Evolutionary conservation across 35 echinoderm and acorn worm species (phyloP), one percentile per base, ranked within the genome.

Genomic region (Anneissia japonica): DNA sequence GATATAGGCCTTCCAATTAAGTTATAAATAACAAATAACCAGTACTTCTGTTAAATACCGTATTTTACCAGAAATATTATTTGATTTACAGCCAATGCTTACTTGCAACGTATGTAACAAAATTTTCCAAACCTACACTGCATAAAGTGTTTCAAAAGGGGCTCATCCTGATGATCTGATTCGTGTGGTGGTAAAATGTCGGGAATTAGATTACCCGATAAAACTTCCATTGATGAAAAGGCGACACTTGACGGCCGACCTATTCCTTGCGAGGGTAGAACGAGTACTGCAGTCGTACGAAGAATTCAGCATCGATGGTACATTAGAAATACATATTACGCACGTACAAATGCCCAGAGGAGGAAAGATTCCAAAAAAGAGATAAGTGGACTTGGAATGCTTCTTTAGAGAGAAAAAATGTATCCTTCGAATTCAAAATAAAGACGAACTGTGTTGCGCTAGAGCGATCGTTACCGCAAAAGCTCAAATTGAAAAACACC

Each of bases 391-490:
- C 6, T 16, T 35, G 36, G 40, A 51, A 80, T 34, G 37, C 9
- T 86, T 77, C 23, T 41, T 79, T 9, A 73, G 33, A 73, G 32
- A n/a, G 5, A 88, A 81, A 43, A 33, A 36, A 32, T 51, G 76
- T 38, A 88, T 88, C 32, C 1, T 88, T 2, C 43, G 32, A 72
- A 88, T 88, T 12, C 19, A 64, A 72, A 64, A 51, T 43, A 84
- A 73, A 72, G 33, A 88, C 29, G n/a, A 55, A 35, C 46, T 81
- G 34, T 88, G 86, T 45, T 79, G 51, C 21, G 37, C 85, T 30
- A 32, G 85, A 79, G 85, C 85, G 17, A 21, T 87, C 19, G 85
- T 87, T 2, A 87, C 85, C 28, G 86, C 86, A 11, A 80, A 51
- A 36, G 86, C 86, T 30, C 35, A 33, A 9, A 80, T 88, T 9